Evolutionary conservation across 2,888 invertebrate genomes (phyloP).

Genomic region (Schizotus pectinicornis): DNA sequence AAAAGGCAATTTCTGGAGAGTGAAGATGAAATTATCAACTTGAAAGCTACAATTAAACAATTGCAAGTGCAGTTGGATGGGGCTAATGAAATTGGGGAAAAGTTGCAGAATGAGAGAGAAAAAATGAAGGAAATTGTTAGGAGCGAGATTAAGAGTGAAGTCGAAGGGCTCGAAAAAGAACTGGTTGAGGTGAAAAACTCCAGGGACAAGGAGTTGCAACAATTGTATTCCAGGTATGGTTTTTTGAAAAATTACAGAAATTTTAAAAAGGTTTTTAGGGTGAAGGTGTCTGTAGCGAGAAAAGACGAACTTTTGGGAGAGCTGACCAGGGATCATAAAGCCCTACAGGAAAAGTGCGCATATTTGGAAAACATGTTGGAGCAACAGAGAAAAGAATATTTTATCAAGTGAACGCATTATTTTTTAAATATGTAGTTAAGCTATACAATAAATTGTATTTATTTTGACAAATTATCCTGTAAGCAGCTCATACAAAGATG

Average conservation of each 20-base stretch:
- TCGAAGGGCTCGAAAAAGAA: constrained; percentile 68
- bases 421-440: neutral
- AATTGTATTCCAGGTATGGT: constrained; percentile 76
- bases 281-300: constrained; percentile 79
- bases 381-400: constrained; percentile 76
- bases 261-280: constrained; percentile 60
- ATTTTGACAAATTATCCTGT: neutral
- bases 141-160: constrained; percentile 67
- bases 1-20: constrained; percentile 69
- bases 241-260: neutral
- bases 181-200: constrained; percentile 64
- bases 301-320: constrained; percentile 80
- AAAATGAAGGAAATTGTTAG: constrained; percentile 66
- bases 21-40: constrained; percentile 67
- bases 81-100: constrained; percentile 58
- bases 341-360: constrained; percentile 73
- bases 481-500: too few relatives aligned
- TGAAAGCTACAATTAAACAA: constrained; percentile 68
- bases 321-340: constrained; percentile 72
- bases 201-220: constrained; percentile 78
- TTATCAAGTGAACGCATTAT: constrained; percentile 52
- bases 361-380: constrained; percentile 78
- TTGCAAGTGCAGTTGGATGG: constrained; percentile 66
- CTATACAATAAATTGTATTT: neutral
- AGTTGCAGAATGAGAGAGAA: constrained; percentile 63